Evolutionary conservation across 2,797 vertebrate genomes (phyloP).

Genomic region (Crenuchus spilurus): DNA sequence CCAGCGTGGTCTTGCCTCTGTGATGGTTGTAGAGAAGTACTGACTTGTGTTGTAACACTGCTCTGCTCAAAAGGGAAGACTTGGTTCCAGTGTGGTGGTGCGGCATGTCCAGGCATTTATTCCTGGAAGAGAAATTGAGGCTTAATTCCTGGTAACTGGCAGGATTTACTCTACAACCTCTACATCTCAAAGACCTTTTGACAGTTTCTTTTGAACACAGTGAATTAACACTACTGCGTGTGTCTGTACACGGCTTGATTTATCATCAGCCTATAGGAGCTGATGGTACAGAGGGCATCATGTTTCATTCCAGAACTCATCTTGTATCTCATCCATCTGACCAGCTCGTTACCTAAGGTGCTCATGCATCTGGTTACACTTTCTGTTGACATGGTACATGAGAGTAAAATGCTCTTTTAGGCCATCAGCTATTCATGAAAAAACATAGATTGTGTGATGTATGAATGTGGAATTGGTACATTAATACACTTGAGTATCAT

Average conservation of each 20-base stretch:
- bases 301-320: slow-evolving; percentile 9
- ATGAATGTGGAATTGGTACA: too few relatives aligned
- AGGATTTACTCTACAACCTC: background rate
- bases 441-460: too few relatives aligned
- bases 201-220: background rate
- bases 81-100: background rate
- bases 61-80: too few relatives aligned
- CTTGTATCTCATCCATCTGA: background rate
- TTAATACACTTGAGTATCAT: too few relatives aligned
- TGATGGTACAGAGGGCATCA: background rate
- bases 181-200: background rate
- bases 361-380: background rate
- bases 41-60: background rate
- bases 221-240: background rate
- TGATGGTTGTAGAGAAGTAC: background rate
- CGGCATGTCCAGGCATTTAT: slow-evolving; percentile 4
- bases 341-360: background rate
- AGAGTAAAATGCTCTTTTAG: background rate
- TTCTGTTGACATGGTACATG: slow-evolving; percentile 28
- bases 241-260: background rate
- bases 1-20: background rate
- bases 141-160: background rate
- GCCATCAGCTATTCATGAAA: background rate
- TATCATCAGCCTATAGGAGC: background rate
- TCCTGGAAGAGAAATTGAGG: background rate